Evolutionary conservation across 2,888 invertebrate species (phyloP).

Genomic region (Ptilodon capucinus): DNA sequence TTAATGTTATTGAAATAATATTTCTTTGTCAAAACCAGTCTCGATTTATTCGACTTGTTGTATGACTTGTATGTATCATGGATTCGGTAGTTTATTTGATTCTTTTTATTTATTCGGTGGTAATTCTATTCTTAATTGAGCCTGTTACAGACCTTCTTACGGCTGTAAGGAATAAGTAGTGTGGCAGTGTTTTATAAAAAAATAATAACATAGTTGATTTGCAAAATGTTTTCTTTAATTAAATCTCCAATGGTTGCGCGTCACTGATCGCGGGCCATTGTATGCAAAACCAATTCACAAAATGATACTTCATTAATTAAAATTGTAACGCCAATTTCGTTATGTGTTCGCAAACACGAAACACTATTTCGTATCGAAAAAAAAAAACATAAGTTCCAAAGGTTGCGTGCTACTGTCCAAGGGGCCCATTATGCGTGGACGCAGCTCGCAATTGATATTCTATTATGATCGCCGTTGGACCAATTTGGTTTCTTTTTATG

Average conservation of each 20-base stretch:
- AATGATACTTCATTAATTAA: background rate
- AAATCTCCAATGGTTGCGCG: background rate
- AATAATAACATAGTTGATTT: background rate
- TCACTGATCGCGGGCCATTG: background rate
- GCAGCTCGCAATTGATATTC: constrained; percentile 45
- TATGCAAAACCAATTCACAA: background rate
- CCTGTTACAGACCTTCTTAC: no score
- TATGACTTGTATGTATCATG: no score
- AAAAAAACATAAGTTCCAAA: constrained; percentile 10
- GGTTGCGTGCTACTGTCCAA: constrained; percentile 32
- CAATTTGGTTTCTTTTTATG: constrained; percentile 27
- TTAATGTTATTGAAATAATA: background rate
- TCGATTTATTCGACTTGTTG: no score
- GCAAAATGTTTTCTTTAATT: background rate
- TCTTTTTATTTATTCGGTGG: no score
- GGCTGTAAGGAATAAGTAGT: no score
- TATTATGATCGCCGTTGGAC: constrained; percentile 39
- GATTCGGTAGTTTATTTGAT: no score
- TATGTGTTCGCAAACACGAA: background rate
- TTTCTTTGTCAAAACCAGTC: background rate
- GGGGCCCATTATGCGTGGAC: constrained; percentile 13
- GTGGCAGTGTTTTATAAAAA: no score
- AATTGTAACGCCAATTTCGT: background rate
- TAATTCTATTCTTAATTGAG: no score
- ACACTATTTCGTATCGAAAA: background rate